A percentile compares a stretch with the other conserved stretches of the same genome.
Evolutionary conservation across 2,888 invertebrate genomes (phyloP).

Genomic region (Limulus polyphemus): DNA sequence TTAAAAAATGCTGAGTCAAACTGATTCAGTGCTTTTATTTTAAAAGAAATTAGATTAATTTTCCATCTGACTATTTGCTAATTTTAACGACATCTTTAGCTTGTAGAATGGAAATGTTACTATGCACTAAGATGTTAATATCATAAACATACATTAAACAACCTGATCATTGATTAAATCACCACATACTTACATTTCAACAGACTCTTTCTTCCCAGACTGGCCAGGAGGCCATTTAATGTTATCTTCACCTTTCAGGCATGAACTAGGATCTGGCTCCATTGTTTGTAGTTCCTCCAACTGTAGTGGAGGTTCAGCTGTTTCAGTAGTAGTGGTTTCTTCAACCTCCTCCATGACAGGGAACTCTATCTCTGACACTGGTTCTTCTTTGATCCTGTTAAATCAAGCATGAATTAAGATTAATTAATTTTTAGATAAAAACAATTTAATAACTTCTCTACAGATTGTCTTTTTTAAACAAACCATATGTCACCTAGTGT

Average conservation of each 20-base stretch:
- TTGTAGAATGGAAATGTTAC: no score
- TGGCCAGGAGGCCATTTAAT: slow-evolving; percentile 7
- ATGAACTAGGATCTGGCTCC: not conserved
- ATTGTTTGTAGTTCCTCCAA: slow-evolving; percentile 6
- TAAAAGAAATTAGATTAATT: no score
- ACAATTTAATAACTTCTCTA: no score
- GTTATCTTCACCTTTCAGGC: slow-evolving; percentile 4
- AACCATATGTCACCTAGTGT: no score
- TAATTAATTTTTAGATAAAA: no score
- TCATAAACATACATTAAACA: no score
- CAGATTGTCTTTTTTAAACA: no score
- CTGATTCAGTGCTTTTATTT: no score
- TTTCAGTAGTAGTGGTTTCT: not conserved
- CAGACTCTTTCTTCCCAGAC: not conserved
- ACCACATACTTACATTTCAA: not conserved
- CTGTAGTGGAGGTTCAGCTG: slow-evolving; percentile 2
- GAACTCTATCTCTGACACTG: slow-evolving; percentile 5
- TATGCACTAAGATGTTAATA: no score
- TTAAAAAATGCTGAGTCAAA: no score
- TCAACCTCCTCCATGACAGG: slow-evolving; percentile 3
- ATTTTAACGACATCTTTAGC: no score
- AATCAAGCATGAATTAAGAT: not conserved
- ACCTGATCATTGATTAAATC: not conserved
- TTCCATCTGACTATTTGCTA: no score
- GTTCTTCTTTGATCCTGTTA: slow-evolving; percentile 4